These are phyloP conservation scores for Gallirallus australis DNA, from an alignment of 2,797 vertebrate species.

Conservation along the genomic window DNA sequence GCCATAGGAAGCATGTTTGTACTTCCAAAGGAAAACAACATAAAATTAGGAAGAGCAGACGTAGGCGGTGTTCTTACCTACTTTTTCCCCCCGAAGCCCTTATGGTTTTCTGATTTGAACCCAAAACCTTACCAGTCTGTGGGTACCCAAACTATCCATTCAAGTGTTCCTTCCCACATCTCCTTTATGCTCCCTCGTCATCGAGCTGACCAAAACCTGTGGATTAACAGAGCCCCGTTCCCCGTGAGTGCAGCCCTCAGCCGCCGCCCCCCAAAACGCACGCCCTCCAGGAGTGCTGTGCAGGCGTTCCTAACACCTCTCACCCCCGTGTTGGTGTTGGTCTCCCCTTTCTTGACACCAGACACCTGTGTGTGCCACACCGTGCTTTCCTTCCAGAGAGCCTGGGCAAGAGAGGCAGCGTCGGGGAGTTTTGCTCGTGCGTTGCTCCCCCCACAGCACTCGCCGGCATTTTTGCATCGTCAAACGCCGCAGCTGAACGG, in stretches of 20 bases:
- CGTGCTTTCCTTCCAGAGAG: background rate
- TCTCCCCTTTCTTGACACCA: fast-evolving
- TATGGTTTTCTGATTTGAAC: background rate
- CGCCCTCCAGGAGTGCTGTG: fast-evolving
- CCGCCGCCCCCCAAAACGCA: fast-evolving
- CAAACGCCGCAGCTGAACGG: fast-evolving
- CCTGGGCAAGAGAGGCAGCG: background rate
- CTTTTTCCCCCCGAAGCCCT: background rate
- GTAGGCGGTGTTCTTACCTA: background rate
- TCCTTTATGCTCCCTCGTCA: background rate
- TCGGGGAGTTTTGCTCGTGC: fast-evolving
- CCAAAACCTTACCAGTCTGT: background rate
- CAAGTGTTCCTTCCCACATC: fast-evolving
- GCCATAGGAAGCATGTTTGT: background rate
- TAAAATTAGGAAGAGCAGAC: background rate
- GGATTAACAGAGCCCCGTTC: fast-evolving
- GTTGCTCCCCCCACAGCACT: background rate
- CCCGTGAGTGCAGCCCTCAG: fast-evolving
- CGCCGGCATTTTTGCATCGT: fast-evolving
- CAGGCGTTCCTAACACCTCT: fast-evolving
- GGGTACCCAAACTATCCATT: background rate
- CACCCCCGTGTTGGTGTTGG: fast-evolving
- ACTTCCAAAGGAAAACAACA: background rate
- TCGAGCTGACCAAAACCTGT: background rate
- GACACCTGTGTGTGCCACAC: fast-evolving